Evolutionary conservation across 2,888 invertebrate species (phyloP), one percentile per base, ranked within the genome.

Genomic region (Zeuzera pyrina): DNA sequence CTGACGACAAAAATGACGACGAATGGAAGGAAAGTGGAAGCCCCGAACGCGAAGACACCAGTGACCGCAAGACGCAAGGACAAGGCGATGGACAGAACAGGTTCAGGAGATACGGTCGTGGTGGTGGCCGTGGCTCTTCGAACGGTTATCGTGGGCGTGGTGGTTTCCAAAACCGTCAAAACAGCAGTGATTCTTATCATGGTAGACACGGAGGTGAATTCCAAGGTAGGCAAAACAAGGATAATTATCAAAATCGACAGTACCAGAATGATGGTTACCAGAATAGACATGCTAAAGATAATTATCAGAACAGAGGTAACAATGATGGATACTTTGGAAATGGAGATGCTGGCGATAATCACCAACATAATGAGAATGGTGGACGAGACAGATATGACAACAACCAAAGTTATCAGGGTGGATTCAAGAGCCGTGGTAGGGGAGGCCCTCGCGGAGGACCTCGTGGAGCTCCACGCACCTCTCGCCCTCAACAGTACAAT

Each of bases 371-470:
- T 33, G 83, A 85, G 41, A 78, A 83, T 40, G 83, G 86, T 30
- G 73, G 84, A 4, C 58, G 85, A 21, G n/a, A n/a, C n/a, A n/a
- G n/a, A n/a, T 85, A 86, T 52, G 73, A 68, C 23, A 66, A 63
- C 35, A 78, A 70, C 43, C 56, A 70, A 36, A 76, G 74, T 41
- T 86, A 85, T 51, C 67, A 83, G 30, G 86, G 86, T 36, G 86
- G 86, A n/a, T 86, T 84, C 59, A 85, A 84, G 53, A 65, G 84
- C 38, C 84, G 87, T 57, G 84, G 86, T 38, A 62, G 84, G 49
- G 84, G 79, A 2, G 81, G 74, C 3, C 37, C 52, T 0, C 52
- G 53, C 49, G 68, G 47, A 33, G 61, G 38, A 6, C 32, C 15
- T 44, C 60, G 57, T 71, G 66, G 60, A 67, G 72, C 47, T 40